phyloP scores from a whole-genome alignment of 2,797 vertebrate species.

The Eidolon dupreanum region DNA sequence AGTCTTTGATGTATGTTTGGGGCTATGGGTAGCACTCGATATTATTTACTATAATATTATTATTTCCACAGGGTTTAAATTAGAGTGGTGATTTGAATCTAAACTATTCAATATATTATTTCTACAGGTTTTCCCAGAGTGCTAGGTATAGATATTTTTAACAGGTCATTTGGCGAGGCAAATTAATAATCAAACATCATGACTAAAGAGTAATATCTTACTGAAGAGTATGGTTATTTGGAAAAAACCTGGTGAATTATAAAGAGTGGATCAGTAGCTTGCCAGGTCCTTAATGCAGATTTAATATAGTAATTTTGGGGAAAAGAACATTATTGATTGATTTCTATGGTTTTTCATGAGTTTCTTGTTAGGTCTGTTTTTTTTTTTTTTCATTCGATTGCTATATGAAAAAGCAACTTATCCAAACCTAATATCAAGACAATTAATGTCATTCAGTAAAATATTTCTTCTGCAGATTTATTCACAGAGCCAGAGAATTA shows the following conservation, averaged over 20 bases:
- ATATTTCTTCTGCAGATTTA: slow-evolving; percentile 55
- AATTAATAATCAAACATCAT: slow-evolving; percentile 5
- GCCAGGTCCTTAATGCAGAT: neutral
- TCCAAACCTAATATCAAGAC: slow-evolving; percentile 61
- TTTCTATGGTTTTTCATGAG: slow-evolving; percentile 42
- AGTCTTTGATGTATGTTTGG: slow-evolving; percentile 45
- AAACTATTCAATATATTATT: slow-evolving; percentile 20
- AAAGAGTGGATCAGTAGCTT: slow-evolving; percentile 32
- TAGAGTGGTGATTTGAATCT: slow-evolving; percentile 27
- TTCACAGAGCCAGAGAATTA: slow-evolving; percentile 42
- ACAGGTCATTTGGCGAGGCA: neutral
- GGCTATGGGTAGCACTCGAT: neutral
- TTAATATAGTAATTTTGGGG: slow-evolving; percentile 39
- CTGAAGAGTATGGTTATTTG: neutral
- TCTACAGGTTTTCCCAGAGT: slow-evolving; percentile 3
- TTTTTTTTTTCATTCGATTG: slow-evolving; percentile 39
- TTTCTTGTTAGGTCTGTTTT: neutral
- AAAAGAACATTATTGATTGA: neutral
- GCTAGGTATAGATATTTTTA: slow-evolving; percentile 25
- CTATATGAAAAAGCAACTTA: slow-evolving; percentile 55
- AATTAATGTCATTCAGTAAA: slow-evolving; percentile 63
- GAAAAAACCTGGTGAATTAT: neutral
- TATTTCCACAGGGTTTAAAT: slow-evolving; percentile 46
- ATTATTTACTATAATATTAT: neutral
- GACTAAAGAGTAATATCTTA: neutral